These are phyloP conservation scores for Silurus lanzhouensis DNA, from an alignment of 2,797 vertebrate genomes.

Conservation along the genomic window DNA sequence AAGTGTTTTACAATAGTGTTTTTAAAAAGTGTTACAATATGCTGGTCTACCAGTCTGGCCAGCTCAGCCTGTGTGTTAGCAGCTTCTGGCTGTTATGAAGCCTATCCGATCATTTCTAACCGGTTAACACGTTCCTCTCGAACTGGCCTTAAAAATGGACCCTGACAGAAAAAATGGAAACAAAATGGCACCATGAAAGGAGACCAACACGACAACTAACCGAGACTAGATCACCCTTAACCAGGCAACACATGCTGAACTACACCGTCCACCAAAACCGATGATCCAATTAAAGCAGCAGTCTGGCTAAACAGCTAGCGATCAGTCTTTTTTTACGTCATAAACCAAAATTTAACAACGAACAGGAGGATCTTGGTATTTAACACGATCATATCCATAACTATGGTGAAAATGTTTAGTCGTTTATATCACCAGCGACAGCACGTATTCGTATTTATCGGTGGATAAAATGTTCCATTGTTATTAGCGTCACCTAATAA, in stretches of 20 bases:
- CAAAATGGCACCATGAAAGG: conserved; percentile 55
- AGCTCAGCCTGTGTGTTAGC: not conserved
- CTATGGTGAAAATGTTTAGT: not conserved
- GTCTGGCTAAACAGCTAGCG: not conserved
- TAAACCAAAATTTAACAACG: not conserved
- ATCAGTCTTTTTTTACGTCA: not conserved
- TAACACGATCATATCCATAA: not conserved
- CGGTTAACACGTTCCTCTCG: not conserved
- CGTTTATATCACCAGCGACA: not conserved
- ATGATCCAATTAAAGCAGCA: conserved; percentile 11
- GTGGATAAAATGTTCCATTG: not conserved
- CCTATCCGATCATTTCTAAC: not conserved
- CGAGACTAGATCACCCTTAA: not conserved
- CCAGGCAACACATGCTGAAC: not conserved
- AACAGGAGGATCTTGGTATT: not conserved
- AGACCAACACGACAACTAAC: not conserved
- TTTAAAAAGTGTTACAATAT: no score
- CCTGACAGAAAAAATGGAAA: conserved; percentile 31
- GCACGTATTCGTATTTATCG: not conserved
- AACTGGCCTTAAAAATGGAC: conserved; percentile 22
- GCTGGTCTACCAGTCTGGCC: not conserved
- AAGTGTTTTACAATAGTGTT: no score
- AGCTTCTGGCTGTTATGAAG: not conserved
- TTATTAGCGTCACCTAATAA: conserved; percentile 8
- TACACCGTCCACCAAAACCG: not conserved